Evolutionary conservation across 2,797 vertebrate genomes (phyloP), one percentile per base, ranked within the genome.

Genomic region (Propithecus deckenii): DNA sequence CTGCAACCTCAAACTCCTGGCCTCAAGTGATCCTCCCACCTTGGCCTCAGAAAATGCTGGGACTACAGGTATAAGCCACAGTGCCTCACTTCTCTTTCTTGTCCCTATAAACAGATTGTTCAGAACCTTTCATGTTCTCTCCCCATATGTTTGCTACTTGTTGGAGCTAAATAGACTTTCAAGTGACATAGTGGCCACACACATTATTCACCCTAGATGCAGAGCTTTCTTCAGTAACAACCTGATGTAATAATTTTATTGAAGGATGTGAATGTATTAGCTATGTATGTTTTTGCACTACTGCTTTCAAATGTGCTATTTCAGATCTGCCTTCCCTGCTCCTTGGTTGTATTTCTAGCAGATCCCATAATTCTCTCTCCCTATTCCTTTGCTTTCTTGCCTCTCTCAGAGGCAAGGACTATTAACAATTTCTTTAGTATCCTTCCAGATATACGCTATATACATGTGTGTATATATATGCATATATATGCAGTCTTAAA

Each of bases 351-450:
- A 52, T 83, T 92, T 91, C 50, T 55, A 63, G 61, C 14, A 85
- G 55, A 78, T 41, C 20, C 46, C 18, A 18, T 35, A 67, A 7
- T 52, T 81, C 2, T 67, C 28, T 92, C 46, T 79, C 32, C 13
- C 17, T 80, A 5, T 90, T 32, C 52, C 32, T 88, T 85, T 96
- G 41, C 90, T 89, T 94, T 80, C 65, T 85, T 76, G 59, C 28
- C 8, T 84, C 23, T 90, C 52, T 8, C 7, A 83, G 8, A 93
- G n/a, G 6, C 23, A 92, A 95, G 12, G 7, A 8, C n/a, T 78
- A 6, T 72, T 86, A 84, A 43, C 50, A 65, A 15, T 93, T 78
- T 92, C 41, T 57, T 80, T 32, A 92, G 23, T 86, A 79, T 91
- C 38, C 18, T 95, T 81, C 35, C 30, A 91, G 46, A 52, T 91